Evolutionary conservation across 2,797 vertebrate genomes (phyloP).

Genomic region (Threskiornis aethiopicus): DNA sequence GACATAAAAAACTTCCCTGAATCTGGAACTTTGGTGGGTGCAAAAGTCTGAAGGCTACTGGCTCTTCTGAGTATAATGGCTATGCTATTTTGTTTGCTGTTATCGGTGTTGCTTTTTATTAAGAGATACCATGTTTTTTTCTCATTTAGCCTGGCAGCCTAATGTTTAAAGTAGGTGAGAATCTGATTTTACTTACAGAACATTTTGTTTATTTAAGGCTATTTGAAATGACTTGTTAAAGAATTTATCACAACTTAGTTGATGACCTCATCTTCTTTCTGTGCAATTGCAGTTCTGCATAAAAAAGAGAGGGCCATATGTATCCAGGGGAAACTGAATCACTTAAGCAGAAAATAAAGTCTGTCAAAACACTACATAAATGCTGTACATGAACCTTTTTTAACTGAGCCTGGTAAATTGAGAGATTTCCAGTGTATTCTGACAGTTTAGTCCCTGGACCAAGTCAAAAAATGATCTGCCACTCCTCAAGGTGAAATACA

Average conservation of each 20-base stretch:
- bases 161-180: not conserved
- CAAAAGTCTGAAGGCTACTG: not conserved
- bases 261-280: not conserved
- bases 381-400: not conserved
- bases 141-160: not conserved
- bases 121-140: not conserved
- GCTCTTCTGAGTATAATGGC: not conserved
- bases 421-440: not conserved
- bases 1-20: not conserved
- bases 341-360: constrained; percentile 36
- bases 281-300: not conserved
- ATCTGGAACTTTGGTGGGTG: not conserved
- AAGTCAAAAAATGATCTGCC: not conserved
- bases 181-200: not conserved
- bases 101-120: not conserved
- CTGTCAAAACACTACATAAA: constrained; percentile 27
- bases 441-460: not conserved
- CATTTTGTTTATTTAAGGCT: not conserved
- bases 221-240: not conserved
- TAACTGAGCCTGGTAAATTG: not conserved
- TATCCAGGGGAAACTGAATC: constrained; percentile 23
- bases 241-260: not conserved
- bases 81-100: not conserved
- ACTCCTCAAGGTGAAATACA: not conserved
- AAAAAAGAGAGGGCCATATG: not conserved